A percentile compares a stretch with the other conserved stretches of the same genome.
Conservation (phyloP, 1,140 invertebrate species). For the Muscidifurax raptorellus region DNA sequence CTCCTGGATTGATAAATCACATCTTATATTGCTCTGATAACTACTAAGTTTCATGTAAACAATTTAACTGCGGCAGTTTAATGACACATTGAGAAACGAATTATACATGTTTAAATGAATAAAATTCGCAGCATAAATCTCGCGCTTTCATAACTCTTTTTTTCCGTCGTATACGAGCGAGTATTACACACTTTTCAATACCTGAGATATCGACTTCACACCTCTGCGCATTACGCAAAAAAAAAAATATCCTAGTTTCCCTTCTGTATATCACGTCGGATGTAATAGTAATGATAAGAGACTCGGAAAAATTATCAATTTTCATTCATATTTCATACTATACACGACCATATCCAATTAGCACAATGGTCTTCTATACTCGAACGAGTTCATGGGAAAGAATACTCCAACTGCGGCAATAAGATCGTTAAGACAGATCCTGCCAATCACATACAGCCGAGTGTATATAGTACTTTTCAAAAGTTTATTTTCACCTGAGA, state of each 20-base stretch:
- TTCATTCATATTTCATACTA: neutral
- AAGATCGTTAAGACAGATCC: slow-evolving; percentile 34
- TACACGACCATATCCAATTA: slow-evolving; percentile 14
- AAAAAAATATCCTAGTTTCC: too few species aligned
- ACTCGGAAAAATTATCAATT: neutral
- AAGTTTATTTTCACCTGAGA: neutral
- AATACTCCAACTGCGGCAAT: neutral
- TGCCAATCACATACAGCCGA: slow-evolving; percentile 7
- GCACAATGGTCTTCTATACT: slow-evolving; percentile 5
- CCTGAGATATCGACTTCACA: too few species aligned
- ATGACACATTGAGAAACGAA: neutral
- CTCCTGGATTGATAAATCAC: too few species aligned
- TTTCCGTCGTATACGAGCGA: too few species aligned
- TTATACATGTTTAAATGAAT: neutral
- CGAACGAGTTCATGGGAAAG: slow-evolving; percentile 27
- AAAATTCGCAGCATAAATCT: neutral
- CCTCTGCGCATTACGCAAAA: too few species aligned
- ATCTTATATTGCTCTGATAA: neutral
- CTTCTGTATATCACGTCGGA: too few species aligned
- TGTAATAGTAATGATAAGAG: neutral
- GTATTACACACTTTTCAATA: too few species aligned
- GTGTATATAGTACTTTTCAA: slow-evolving; percentile 27
- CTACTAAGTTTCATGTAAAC: neutral
- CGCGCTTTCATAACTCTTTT: neutral
- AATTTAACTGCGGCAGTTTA: neutral